These are phyloP conservation scores for Procambarus virginalis DNA, from an alignment of 1,140 invertebrate genomes.

Conservation along the genomic window DNA sequence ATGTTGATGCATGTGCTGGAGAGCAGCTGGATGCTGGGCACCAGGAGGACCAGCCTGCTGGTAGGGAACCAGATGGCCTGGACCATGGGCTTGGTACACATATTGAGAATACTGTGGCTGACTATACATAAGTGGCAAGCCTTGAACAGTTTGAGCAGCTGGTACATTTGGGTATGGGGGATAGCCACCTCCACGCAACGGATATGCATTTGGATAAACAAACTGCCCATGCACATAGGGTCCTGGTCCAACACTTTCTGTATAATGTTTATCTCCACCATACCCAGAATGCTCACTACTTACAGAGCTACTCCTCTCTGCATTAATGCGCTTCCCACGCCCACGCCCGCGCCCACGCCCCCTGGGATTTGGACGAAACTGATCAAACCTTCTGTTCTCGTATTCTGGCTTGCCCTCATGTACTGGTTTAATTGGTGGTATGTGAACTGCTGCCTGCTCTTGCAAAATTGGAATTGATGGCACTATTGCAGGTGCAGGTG, in stretches of 20 bases:
- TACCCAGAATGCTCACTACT: constrained; percentile 49
- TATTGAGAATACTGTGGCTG: constrained; percentile 49
- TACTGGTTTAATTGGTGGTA: constrained; percentile 26
- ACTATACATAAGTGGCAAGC: constrained; percentile 56
- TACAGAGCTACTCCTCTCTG: constrained; percentile 36
- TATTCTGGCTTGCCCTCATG: constrained; percentile 45
- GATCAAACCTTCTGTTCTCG: constrained; percentile 38
- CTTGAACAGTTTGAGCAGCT: constrained; percentile 56
- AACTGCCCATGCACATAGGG: constrained; percentile 39
- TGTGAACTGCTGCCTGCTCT: constrained; percentile 38
- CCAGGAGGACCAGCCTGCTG: constrained; percentile 26
- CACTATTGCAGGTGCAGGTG: constrained; percentile 39
- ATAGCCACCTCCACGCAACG: constrained; percentile 26
- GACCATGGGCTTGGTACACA: constrained; percentile 40
- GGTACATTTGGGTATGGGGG: constrained; percentile 50
- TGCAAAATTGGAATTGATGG: constrained; percentile 39
- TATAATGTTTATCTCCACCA: constrained; percentile 45
- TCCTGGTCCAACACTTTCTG: constrained; percentile 2
- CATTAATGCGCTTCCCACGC: constrained; percentile 37
- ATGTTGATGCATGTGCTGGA: constrained; percentile 52
- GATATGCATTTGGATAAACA: constrained; percentile 50
- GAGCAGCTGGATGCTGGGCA: constrained; percentile 34
- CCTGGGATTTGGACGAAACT: constrained; percentile 16
- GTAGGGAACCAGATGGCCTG: constrained; percentile 38
- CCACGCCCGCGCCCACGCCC: constrained; percentile 45